phyloP scores from a whole-genome alignment of 2,797 vertebrate genomes.

The Neopelma chrysocephalum region DNA sequence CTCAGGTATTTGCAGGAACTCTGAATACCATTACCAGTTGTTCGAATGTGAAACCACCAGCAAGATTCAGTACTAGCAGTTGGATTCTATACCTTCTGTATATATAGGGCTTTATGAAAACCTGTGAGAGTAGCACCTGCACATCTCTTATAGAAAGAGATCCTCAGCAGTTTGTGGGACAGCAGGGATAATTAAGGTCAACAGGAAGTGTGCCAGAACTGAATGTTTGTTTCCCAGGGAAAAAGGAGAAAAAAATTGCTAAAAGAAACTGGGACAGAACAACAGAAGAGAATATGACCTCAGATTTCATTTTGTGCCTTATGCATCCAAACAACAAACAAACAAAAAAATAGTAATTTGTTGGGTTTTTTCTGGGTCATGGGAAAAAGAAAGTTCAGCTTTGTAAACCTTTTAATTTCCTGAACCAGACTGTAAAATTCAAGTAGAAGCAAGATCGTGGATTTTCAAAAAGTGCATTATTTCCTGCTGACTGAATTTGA shows the following conservation, averaged over 20 bases:
- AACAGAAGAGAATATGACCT: conserved; percentile 36
- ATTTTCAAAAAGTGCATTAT: conserved; percentile 14
- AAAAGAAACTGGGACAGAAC: conserved; percentile 28
- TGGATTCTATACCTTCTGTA: background rate
- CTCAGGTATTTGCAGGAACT: background rate
- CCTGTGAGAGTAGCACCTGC: conserved; percentile 34
- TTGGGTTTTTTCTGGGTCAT: conserved; percentile 47
- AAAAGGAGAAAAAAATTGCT: background rate
- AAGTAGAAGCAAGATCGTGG: background rate
- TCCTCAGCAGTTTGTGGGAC: background rate
- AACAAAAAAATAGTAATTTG: background rate
- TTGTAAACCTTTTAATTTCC: conserved; percentile 29
- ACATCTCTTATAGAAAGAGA: background rate
- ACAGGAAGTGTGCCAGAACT: conserved; percentile 52
- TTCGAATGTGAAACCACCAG: background rate
- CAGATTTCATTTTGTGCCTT: conserved; percentile 10
- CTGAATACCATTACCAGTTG: background rate
- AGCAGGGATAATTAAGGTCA: conserved; percentile 39
- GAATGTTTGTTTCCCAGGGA: conserved; percentile 46
- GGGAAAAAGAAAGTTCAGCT: conserved; percentile 32
- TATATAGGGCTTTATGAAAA: background rate
- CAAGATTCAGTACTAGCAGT: background rate
- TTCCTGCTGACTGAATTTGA: conserved; percentile 7
- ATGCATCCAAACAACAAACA: conserved; percentile 29
- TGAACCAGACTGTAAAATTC: background rate